A percentile compares a stretch with the other conserved stretches of the same genome.
These are phyloP conservation scores for Drosophila meridiana DNA, from an alignment of 2,888 invertebrate genomes.

Conservation along the genomic window DNA sequence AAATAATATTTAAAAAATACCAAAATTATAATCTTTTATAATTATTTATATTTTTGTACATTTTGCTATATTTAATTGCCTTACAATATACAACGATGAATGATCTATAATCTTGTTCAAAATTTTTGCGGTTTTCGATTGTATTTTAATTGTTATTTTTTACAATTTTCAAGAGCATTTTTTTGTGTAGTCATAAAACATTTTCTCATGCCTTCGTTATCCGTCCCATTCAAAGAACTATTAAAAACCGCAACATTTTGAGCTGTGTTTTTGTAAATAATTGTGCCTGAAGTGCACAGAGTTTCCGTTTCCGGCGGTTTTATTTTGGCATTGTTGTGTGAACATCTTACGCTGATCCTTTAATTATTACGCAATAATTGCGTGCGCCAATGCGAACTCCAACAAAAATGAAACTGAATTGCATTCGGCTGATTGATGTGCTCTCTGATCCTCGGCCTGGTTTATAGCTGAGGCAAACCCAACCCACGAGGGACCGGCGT, in stretches of 20 bases:
- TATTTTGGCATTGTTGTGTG: slow-evolving; percentile 81
- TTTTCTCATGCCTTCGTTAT: slow-evolving; percentile 65
- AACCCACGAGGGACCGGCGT: neutral
- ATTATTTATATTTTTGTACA: neutral
- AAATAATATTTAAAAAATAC: neutral
- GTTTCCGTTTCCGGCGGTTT: slow-evolving; percentile 80
- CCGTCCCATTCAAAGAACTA: slow-evolving; percentile 7
- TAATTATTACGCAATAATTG: slow-evolving; percentile 74
- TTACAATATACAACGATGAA: neutral
- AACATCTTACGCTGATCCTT: slow-evolving; percentile 77
- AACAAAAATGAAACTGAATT: slow-evolving; percentile 19
- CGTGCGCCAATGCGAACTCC: slow-evolving; percentile 29
- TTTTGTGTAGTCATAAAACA: slow-evolving; percentile 44
- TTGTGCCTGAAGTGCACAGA: slow-evolving; percentile 48
- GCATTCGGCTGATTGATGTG: slow-evolving; percentile 49
- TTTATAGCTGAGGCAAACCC: slow-evolving; percentile 11
- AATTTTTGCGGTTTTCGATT: neutral
- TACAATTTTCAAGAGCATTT: slow-evolving; percentile 18
- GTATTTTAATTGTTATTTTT: slow-evolving; percentile 22
- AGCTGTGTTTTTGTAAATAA: slow-evolving; percentile 15
- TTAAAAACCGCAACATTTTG: slow-evolving; percentile 56
- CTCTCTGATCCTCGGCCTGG: slow-evolving; percentile 17
- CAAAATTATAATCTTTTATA: neutral
- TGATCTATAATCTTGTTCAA: neutral
- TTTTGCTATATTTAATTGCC: neutral